Conservation (phyloP, 64 coral and sea anemone species). For the Dendrophyllia cribrosa region DNA sequence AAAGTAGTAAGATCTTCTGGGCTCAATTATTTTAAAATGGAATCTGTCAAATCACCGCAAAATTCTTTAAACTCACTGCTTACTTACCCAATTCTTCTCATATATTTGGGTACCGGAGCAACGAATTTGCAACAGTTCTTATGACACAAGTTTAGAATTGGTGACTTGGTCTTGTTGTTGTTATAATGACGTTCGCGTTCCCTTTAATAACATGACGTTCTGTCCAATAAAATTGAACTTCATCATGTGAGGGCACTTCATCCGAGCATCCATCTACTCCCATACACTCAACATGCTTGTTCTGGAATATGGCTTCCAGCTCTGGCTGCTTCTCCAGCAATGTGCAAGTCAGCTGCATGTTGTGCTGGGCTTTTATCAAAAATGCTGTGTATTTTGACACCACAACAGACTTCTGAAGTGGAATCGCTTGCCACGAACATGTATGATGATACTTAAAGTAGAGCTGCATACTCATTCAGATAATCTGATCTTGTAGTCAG, state of each 20-base stretch:
- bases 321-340: slow-evolving; percentile 58
- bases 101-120: slow-evolving; percentile 30
- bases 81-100: slow-evolving; percentile 45
- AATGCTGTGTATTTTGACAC: slow-evolving; percentile 43
- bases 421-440: slow-evolving; percentile 33
- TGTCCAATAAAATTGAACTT: slow-evolving; percentile 79
- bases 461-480: slow-evolving; percentile 31
- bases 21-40: slow-evolving; percentile 48
- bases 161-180: slow-evolving; percentile 50
- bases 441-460: slow-evolving; percentile 36
- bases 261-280: slow-evolving; percentile 69
- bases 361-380: slow-evolving; percentile 74
- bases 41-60: slow-evolving; percentile 56
- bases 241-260: slow-evolving; percentile 61
- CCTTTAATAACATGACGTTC: slow-evolving; percentile 58
- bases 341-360: slow-evolving; percentile 76
- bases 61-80: slow-evolving; percentile 53
- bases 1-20: slow-evolving; percentile 54
- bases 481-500: not conserved
- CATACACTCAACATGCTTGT: slow-evolving; percentile 66
- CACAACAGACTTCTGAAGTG: slow-evolving; percentile 42
- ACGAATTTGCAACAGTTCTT: slow-evolving; percentile 54
- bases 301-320: slow-evolving; percentile 30
- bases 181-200: too few species aligned
- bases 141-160: slow-evolving; percentile 42